Percentiles rank a stretch among this genome's conserved stretches.
These are phyloP conservation scores for Apodemia zela DNA, from an alignment of 2,888 invertebrate species.

Conservation along the genomic window DNA sequence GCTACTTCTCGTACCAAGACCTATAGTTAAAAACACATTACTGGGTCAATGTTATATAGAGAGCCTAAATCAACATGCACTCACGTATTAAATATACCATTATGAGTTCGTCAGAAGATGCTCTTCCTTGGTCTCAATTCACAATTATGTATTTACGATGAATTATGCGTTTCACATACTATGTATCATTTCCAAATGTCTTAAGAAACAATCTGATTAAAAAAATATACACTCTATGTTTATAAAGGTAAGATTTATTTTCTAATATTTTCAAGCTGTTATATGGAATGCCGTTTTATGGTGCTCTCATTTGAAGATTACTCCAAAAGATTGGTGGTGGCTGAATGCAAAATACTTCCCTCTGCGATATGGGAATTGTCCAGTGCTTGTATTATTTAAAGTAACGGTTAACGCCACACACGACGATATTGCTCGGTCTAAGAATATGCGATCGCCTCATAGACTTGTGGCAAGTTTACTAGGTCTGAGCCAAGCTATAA, in stretches of 20 bases:
- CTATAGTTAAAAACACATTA: conserved; percentile 31
- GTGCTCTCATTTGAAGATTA: conserved; percentile 59
- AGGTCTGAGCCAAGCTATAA: too few species aligned
- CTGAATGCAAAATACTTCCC: conserved; percentile 76
- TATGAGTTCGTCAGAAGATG: conserved; percentile 49
- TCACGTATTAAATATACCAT: conserved; percentile 52
- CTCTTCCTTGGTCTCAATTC: conserved; percentile 50
- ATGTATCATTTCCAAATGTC: conserved; percentile 20
- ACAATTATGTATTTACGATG: conserved; percentile 70
- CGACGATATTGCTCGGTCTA: conserved; percentile 43
- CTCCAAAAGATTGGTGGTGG: conserved; percentile 70
- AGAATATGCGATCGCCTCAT: neutral
- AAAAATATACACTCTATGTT: conserved; percentile 16
- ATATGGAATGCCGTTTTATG: conserved; percentile 22
- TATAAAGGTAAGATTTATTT: conserved; percentile 33
- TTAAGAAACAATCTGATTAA: conserved; percentile 23
- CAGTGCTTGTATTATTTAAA: conserved; percentile 62
- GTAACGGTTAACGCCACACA: conserved; percentile 67
- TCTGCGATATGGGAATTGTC: conserved; percentile 73
- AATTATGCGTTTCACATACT: conserved; percentile 56
- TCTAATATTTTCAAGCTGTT: neutral
- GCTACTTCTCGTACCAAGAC: conserved; percentile 8
- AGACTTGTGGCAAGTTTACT: too few species aligned
- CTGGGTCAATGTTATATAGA: conserved; percentile 27
- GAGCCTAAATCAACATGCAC: conserved; percentile 37